These are phyloP conservation scores for Zosterops lateralis DNA, from an alignment of 2,113 vertebrate species.

Conservation along the genomic window DNA sequence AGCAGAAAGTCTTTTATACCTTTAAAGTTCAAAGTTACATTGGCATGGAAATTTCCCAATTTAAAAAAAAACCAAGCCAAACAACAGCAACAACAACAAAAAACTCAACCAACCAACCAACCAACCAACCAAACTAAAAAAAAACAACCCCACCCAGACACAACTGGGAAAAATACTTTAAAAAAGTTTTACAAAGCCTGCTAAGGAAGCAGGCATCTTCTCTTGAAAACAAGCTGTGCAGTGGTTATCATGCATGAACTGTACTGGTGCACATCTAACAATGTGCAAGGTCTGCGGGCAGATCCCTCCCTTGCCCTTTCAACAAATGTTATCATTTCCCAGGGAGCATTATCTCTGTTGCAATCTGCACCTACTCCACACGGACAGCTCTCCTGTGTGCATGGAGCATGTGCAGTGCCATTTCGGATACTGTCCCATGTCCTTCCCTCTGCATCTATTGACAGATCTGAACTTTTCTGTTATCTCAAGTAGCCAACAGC, in stretches of 20 bases:
- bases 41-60: background rate
- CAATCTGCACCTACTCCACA: background rate
- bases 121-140: background rate
- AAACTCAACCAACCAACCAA: background rate
- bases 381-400: background rate
- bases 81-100: background rate
- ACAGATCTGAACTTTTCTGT: slow-evolving; percentile 47
- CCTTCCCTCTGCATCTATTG: background rate
- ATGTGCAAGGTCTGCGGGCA: background rate
- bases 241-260: background rate
- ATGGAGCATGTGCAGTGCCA: background rate
- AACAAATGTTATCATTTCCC: slow-evolving; percentile 23
- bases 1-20: background rate
- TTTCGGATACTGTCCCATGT: background rate
- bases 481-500: slow-evolving; percentile 62
- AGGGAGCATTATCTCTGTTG: background rate
- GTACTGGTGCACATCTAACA: background rate
- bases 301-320: slow-evolving; percentile 30
- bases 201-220: background rate
- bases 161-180: background rate
- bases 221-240: background rate
- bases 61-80: background rate
- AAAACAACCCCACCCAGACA: background rate
- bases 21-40: background rate
- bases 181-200: background rate